Evolutionary conservation across 2,113 vertebrate genomes (phyloP), one percentile per base, ranked within the genome.

Genomic region (Ophthalmolycus amberensis): DNA sequence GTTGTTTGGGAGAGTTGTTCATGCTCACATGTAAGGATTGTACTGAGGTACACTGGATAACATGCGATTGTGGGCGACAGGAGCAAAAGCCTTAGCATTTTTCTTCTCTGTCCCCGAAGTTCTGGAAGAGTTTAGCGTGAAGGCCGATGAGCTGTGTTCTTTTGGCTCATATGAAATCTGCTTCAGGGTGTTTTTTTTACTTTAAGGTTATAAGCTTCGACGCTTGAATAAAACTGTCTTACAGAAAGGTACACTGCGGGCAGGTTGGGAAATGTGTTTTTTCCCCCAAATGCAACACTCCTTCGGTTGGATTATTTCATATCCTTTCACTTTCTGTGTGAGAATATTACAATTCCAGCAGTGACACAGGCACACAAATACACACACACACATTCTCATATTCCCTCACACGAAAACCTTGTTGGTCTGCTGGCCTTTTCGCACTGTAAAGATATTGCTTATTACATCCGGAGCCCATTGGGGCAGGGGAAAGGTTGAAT

Each of bases 401-500:
- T 27, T 48, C 27, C 67, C 3, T 38, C 79, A 63, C 79, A 85
- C 73, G 0, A 40, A 69, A 86, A 22, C 42, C 65, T 52, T 66
- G 65, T 75, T 74, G 75, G 27, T 73, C 44, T 14, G 37, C 66
- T 63, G 75, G 79, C 84, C 89, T 88, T 34, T 85, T 79, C 75
- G 71, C 7, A 3, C 66, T 46, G 44, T 70, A 79, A 76, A 75
- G 79, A 82, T 86, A 85, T 87, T 84, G 75, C 85, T 92, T 81
- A 80, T 84, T 85, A 79, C 80, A 86, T 54, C 64, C 71, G 8
- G 52, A 71, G 78, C 63, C 72, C 63, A 79, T 6, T 65, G 80
- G 82, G 79, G 83, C 63, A 54, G 52, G 70, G 65, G 74, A 84
- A 89, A 88, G 84, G 86, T 88, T 89, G 87, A 81, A 87, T 89